Evolutionary conservation across 2,888 invertebrate species (phyloP), one percentile per base, ranked within the genome.

Genomic region (Schrankia costaestrigalis): DNA sequence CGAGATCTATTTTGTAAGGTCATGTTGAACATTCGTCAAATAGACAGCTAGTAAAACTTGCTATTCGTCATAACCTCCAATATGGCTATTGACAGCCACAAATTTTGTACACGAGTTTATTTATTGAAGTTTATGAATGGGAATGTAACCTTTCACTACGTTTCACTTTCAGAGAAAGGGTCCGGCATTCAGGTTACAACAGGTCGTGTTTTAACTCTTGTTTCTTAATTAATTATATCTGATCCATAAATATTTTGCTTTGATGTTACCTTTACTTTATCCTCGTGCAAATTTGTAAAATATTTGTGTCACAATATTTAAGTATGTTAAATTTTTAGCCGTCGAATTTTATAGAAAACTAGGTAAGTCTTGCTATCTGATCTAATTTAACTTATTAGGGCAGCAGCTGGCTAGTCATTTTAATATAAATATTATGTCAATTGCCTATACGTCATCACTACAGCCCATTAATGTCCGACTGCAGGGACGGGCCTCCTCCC

Each of bases 1-100:
- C 45, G 57, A 65, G 64, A 78, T 77, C 76, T 74, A 73, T 73
- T 78, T 74, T 76, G 75, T 79, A 72, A 76, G 80, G 81, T 80
- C 77, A 81, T 79, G 78, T 74, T 66, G 64, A 65, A 66, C 73
- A 78, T 81, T 74, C 75, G 73, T 81, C 81, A 77, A 72, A 57
- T 60, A 53, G 74, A 73, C 74, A 72, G 75, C 68, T 63, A 70
- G 71, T 77, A 73, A 76, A 76, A 76, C 69, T 74, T 61, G 67
- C 75, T 63, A 73, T 79, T 71, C 71, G 75, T 83, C 80, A 77
- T 70, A 46, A 55, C 54, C 56, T 63, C 59, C 59, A 45, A 64
- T 62, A 63, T 63, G 56, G 46, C 54, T 70, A 75, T 75, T 68
- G 77, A 79, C 72, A 73, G 68, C 41, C 55, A 64, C 69, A 62